Base-by-base conservation (phyloP, 2,888 invertebrate species). In the Omphaloscelis lunosa region DNA sequence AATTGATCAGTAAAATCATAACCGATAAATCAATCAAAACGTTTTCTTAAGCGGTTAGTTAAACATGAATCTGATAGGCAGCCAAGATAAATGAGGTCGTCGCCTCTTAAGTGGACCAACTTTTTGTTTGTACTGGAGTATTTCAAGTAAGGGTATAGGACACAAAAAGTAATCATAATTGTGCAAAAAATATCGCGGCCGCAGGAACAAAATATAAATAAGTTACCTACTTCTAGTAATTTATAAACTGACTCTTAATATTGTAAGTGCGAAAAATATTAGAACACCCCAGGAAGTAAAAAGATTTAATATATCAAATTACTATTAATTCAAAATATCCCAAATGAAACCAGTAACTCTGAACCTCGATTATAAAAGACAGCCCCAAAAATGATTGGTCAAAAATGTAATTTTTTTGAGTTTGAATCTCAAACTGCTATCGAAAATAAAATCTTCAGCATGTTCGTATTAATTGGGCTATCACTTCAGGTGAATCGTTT, bases 51-150 rank as follows among this genome's bases (percentile, higher is more conserved):
- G 20, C 15, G n/a, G 20, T 72, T 41, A 45, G 29, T 27, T 66
- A 72, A 80, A 80, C 59, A 56, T 56, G 5, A 34, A 45, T 82
- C 29, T 59, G 63, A 82, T 65, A 45, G 51, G 69, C 58, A 82
- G 65, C 20, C 39, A 59, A 68, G 45, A 79, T 58, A 39, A 74
- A 69, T 17, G 53, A 75, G 65, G 53, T 41, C 53, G 75, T 56
- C 56, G 39, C 56, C 12, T 79, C n/a, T 23, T 59, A 51, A 48
- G 29, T 39, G 9, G 39, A 23, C 9, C 8, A 8, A 3, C 34
- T 17, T 66, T 59, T 51, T 51, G 9, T 8, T 2, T n/a, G 9
- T 63, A 15, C 41, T 17, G 12, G n/a, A 45, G 17, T 34, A 67
- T 17, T 62, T 11, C 41, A 27, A 17, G 39, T 45, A 11, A 39